phyloP scores from a whole-genome alignment of 1,140 invertebrate genomes.

The Bombus picipes region DNA sequence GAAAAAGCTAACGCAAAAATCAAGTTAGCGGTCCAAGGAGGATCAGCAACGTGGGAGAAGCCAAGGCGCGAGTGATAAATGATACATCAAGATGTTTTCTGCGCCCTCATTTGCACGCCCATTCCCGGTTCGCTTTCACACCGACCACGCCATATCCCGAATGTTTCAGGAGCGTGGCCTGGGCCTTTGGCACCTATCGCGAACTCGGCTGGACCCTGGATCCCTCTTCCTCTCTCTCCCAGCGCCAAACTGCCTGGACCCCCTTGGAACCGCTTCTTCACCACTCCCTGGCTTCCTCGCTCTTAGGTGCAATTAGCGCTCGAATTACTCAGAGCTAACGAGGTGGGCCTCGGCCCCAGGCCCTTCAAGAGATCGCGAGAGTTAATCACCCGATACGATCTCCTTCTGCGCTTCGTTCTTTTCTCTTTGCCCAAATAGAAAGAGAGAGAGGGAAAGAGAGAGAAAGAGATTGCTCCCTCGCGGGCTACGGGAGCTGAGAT shows the following conservation, averaged over 20 bases:
- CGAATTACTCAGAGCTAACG: slow-evolving; percentile 81
- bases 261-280: slow-evolving; percentile 34
- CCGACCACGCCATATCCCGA: slow-evolving; percentile 61
- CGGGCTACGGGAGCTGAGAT: slow-evolving; percentile 56
- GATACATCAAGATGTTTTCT: slow-evolving; percentile 70
- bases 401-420: slow-evolving; percentile 52
- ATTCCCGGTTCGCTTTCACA: slow-evolving; percentile 69
- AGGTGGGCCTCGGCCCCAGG: slow-evolving; percentile 70
- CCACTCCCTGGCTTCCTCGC: slow-evolving; percentile 62
- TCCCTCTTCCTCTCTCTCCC: background rate
- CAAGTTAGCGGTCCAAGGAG: background rate
- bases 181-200: slow-evolving; percentile 63
- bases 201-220: background rate
- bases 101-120: slow-evolving; percentile 68
- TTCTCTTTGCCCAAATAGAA: slow-evolving; percentile 6
- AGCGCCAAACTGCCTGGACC: slow-evolving; percentile 10
- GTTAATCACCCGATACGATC: slow-evolving; percentile 79
- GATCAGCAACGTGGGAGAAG: slow-evolving; percentile 16
- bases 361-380: slow-evolving; percentile 72
- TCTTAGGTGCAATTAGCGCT: slow-evolving; percentile 79
- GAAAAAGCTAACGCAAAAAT: slow-evolving; percentile 16
- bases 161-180: slow-evolving; percentile 60
- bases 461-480: slow-evolving; percentile 7
- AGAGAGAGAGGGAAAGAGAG: background rate
- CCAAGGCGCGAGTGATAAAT: slow-evolving; percentile 60